phyloP scores from a whole-genome alignment of 2,797 vertebrate species.

The Tinamus major region DNA sequence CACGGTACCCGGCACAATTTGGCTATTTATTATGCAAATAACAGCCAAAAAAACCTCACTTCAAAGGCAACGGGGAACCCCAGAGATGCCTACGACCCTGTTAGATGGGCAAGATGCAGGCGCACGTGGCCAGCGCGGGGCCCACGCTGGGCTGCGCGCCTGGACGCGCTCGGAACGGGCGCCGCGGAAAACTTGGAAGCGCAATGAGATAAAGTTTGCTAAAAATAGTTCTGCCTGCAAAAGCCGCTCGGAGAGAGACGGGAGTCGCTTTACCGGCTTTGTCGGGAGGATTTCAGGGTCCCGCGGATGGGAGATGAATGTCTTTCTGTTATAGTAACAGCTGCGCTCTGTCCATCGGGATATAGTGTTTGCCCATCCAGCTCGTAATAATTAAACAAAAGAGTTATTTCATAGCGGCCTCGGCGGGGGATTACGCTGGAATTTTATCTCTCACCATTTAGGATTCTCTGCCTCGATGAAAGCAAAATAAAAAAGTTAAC shows the following conservation, averaged over 20 bases:
- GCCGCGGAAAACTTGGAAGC: constrained; percentile 18
- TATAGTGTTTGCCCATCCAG: constrained; percentile 68
- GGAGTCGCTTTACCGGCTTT: constrained; percentile 73
- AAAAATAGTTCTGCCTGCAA: constrained; percentile 81
- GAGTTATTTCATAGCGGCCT: constrained; percentile 72
- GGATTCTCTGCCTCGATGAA: neutral
- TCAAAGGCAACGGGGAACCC: constrained; percentile 28
- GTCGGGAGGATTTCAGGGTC: constrained; percentile 78
- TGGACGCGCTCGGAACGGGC: neutral
- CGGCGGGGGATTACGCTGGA: constrained; percentile 43
- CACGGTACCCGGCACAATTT: neutral
- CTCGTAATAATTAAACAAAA: constrained; percentile 77
- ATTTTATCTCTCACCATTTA: constrained; percentile 55
- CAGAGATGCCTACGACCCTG: neutral
- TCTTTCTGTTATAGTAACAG: constrained; percentile 80
- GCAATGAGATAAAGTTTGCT: constrained; percentile 60
- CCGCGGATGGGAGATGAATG: constrained; percentile 71
- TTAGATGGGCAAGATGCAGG: neutral
- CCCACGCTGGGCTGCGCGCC: too few relatives aligned
- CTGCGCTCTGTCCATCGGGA: constrained; percentile 82
- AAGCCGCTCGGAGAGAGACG: constrained; percentile 49
- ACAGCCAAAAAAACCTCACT: neutral
- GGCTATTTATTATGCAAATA: constrained; percentile 35
- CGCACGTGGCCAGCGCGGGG: too few relatives aligned
- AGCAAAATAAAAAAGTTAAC: constrained; percentile 13